Evolutionary conservation across 2,797 vertebrate genomes (phyloP).

Genomic region (Cynopterus sphinx): DNA sequence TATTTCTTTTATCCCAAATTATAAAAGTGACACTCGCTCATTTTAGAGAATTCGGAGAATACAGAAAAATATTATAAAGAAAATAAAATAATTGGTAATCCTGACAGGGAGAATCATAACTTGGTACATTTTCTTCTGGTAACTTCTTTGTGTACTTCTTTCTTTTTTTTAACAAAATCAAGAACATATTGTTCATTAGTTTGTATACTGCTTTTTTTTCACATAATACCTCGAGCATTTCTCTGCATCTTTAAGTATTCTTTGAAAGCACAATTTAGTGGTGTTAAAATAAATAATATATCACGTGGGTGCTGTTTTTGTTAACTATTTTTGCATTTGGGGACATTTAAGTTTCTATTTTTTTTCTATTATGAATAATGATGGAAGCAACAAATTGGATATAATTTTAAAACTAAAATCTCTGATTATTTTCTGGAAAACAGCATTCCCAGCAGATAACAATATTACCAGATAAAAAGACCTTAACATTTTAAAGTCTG

Average conservation of each 20-base stretch:
- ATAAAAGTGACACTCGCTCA: not conserved
- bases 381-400: not conserved
- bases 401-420: conserved; percentile 1
- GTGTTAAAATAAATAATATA: not conserved
- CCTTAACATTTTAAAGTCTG: not conserved
- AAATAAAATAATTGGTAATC: not conserved
- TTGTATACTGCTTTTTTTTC: not conserved
- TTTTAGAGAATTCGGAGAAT: not conserved
- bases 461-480: not conserved
- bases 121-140: not conserved
- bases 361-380: not conserved
- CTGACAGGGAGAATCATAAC: not conserved
- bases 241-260: not conserved
- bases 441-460: not conserved
- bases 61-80: not conserved
- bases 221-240: not conserved
- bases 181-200: not conserved
- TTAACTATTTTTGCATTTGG: not conserved
- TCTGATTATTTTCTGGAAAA: not conserved
- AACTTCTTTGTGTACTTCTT: not conserved
- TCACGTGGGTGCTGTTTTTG: not conserved
- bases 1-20: not conserved
- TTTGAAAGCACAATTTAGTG: not conserved
- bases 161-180: not conserved
- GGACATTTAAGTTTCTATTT: not conserved